A percentile compares a stretch with the other conserved stretches of the same genome.
Evolutionary conservation across 2,113 vertebrate species (phyloP).

Genomic region (Podarcis muralis): DNA sequence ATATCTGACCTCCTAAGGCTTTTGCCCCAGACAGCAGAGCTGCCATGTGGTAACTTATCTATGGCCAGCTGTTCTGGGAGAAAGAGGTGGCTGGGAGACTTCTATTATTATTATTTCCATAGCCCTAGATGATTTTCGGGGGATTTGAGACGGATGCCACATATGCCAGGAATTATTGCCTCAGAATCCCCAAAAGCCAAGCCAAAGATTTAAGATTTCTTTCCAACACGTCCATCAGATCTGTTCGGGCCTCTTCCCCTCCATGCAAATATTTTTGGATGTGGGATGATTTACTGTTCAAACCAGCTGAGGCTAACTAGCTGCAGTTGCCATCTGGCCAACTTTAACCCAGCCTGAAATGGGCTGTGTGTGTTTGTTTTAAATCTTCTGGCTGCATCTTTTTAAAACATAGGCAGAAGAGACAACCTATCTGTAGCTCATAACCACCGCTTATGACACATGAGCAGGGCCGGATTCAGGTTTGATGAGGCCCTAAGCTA

Average conservation of each 20-base stretch:
- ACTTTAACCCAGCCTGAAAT: neutral
- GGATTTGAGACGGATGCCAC: neutral
- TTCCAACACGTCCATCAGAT: neutral
- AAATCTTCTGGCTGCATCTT: neutral
- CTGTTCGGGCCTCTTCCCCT: too few species aligned
- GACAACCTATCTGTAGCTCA: neutral
- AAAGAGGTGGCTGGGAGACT: neutral
- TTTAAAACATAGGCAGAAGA: neutral
- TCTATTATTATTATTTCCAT: neutral
- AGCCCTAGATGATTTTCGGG: neutral
- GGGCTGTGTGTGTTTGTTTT: neutral
- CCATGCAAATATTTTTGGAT: neutral
- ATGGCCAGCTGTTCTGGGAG: neutral
- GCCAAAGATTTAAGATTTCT: neutral
- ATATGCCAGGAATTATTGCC: neutral
- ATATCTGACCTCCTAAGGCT: neutral
- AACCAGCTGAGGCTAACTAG: neutral
- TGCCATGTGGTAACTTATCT: neutral
- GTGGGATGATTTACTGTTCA: neutral
- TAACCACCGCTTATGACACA: neutral
- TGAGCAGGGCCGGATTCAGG: too few species aligned
- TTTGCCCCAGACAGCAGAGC: neutral
- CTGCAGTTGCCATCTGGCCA: neutral
- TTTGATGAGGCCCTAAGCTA: too few species aligned
- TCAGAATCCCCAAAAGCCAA: neutral